Percentiles rank a stretch among this genome's conserved stretches.
Evolutionary conservation across 2,797 vertebrate genomes (phyloP).

Genomic region (Gastrophryne carolinensis): DNA sequence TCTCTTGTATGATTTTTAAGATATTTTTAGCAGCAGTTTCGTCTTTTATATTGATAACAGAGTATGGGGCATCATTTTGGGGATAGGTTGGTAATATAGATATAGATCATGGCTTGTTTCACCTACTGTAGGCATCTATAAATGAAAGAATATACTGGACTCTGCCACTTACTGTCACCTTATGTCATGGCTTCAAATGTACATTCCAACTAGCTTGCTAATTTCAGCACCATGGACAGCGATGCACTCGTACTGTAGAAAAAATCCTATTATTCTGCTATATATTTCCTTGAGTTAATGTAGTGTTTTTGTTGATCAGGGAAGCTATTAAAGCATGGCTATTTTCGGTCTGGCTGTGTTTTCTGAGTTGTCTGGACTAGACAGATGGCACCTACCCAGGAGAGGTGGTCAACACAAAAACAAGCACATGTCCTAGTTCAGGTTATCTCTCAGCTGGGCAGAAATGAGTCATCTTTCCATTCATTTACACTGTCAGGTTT

Average conservation of each 20-base stretch:
- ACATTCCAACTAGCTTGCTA: neutral
- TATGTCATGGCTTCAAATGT: neutral
- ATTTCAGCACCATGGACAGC: slow-evolving; percentile 28
- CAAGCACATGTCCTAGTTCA: slow-evolving; percentile 40
- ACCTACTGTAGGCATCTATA: too few relatives aligned
- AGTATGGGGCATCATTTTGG: too few relatives aligned
- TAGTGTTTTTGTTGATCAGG: too few relatives aligned
- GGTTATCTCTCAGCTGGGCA: slow-evolving; percentile 40
- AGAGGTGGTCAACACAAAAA: slow-evolving; percentile 48
- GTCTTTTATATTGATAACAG: too few relatives aligned
- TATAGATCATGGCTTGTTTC: too few relatives aligned
- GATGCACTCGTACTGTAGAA: neutral
- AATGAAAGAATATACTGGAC: too few relatives aligned
- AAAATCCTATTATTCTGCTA: neutral
- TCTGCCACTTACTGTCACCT: neutral
- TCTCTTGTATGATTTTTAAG: too few relatives aligned
- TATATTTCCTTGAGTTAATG: too few relatives aligned
- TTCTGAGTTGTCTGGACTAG: slow-evolving; percentile 13
- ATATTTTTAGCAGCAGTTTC: too few relatives aligned
- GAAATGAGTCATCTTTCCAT: slow-evolving; percentile 33
- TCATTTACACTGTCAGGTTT: slow-evolving; percentile 34
- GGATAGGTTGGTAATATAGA: too few relatives aligned
- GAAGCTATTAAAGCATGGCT: too few relatives aligned
- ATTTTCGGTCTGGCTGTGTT: neutral
- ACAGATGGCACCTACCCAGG: slow-evolving; percentile 48